These are phyloP conservation scores for Chaetura pelagica DNA, from an alignment of 2,113 vertebrate species.

Conservation along the genomic window DNA sequence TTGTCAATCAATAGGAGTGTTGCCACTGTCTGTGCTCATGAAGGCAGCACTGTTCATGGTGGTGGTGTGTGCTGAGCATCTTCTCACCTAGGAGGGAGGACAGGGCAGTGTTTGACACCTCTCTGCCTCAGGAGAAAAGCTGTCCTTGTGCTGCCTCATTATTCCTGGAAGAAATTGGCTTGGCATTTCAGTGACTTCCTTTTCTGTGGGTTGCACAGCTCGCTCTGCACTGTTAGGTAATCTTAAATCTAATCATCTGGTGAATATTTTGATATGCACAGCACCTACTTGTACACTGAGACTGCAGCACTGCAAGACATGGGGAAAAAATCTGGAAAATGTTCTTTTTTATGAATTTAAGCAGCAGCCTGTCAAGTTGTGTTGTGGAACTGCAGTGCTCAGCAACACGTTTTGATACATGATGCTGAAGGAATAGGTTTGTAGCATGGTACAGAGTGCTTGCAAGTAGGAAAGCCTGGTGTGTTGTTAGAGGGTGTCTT, in stretches of 20 bases:
- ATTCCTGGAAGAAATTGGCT: background rate
- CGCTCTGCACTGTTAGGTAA: background rate
- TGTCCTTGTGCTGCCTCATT: background rate
- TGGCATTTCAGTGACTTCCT: background rate
- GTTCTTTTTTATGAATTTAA: background rate
- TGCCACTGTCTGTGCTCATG: rapidly evolving
- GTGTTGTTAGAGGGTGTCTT: background rate
- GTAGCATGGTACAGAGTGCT: rapidly evolving
- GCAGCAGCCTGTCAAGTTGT: background rate
- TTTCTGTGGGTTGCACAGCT: background rate
- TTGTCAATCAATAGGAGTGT: background rate
- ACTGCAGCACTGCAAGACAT: background rate
- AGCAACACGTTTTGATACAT: background rate
- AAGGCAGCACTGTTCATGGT: too few relatives aligned
- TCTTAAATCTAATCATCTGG: background rate
- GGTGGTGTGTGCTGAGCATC: rapidly evolving
- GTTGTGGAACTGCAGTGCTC: background rate
- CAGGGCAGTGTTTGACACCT: background rate
- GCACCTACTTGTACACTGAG: background rate
- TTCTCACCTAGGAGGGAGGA: rapidly evolving
- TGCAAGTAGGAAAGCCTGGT: too few relatives aligned
- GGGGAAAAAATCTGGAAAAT: background rate
- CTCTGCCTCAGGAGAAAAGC: background rate
- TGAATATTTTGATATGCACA: background rate
- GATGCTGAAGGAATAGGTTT: background rate